phyloP scores from a whole-genome alignment of 2,888 invertebrate species.

The Tetranychus truncatus region DNA sequence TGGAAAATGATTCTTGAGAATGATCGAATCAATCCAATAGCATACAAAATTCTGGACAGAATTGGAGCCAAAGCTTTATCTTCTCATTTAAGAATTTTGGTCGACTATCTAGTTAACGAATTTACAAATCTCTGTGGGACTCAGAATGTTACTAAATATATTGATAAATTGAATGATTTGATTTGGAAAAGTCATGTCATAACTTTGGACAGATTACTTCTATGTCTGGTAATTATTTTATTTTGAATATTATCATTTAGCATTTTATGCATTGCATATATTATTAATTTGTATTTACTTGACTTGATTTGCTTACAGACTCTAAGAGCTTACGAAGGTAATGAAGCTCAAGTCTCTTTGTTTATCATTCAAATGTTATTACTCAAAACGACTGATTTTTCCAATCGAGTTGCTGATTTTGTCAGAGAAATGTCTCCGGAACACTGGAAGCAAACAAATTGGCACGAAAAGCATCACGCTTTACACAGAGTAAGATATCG shows the following conservation, averaged over 20 bases:
- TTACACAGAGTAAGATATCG: no score
- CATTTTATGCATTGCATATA: no score
- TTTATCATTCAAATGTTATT: constrained; percentile 76
- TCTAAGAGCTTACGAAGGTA: constrained; percentile 64
- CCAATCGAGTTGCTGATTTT: no score
- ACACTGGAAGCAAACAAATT: no score
- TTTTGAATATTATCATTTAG: constrained; percentile 41
- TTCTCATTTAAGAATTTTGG: constrained; percentile 76
- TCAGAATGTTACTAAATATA: constrained; percentile 75
- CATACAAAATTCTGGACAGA: constrained; percentile 91
- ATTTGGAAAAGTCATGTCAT: constrained; percentile 95
- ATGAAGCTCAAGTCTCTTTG: constrained; percentile 81
- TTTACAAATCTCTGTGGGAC: constrained; percentile 61
- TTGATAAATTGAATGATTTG: constrained; percentile 85
- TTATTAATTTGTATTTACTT: constrained; percentile 13
- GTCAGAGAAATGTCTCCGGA: no score
- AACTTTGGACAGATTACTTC: constrained; percentile 73
- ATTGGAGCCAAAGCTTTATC: constrained; percentile 79
- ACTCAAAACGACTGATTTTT: constrained; percentile 62
- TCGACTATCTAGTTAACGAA: constrained; percentile 81
- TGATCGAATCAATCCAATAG: constrained; percentile 75
- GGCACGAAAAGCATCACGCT: no score
- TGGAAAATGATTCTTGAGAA: constrained; percentile 88
- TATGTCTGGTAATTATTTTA: constrained; percentile 45
- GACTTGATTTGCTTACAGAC: constrained; percentile 23